Base-by-base conservation (phyloP, 2,797 vertebrate genomes). In the Phoebastria nigripes region DNA sequence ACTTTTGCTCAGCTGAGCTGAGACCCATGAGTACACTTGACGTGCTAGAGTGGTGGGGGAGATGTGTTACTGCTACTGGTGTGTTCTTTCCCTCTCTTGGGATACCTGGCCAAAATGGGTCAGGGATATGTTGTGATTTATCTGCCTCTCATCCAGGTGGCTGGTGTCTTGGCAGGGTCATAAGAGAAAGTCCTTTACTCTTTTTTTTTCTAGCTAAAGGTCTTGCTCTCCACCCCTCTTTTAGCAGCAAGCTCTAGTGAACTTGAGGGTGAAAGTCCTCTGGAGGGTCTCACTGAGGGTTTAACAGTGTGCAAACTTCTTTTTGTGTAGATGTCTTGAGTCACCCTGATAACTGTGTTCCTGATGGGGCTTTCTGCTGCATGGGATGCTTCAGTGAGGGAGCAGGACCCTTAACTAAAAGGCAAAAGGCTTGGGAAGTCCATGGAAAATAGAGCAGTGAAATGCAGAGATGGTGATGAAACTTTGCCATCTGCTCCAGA, bases 401-500 rank as follows among this genome's bases (percentile, higher is more conserved):
- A 59, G 26, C 28, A 79, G 66, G 28, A 41, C 24, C 65, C 52
- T 67, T n/a, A 46, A 16, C 26, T 87, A 66, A 46, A 67, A 92
- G n/a, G 24, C 10, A 69, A 39, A 83, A 87, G 6, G 44, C 42
- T 72, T 55, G 25, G 47, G 55, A 73, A 16, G 31, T 84, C 47
- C 6, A 2, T 41, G 59, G 62, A 58, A 96, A 80, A 73, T 8
- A 82, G 49, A 85, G 33, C 41, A 66, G 71, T 11, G 28, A 91
- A 91, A 94, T 29, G n/a, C 1, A 67, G 83, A 49, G 72, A 51
- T 28, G 52, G 62, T 69, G 78, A 92, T 85, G 71, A 80, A 96
- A 77, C 70, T 83, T 76, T 92, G 78, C 91, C 90, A 96, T 82
- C 93, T 95, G 86, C 88, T 94, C 51, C 33, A 31, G 56, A 77